Conservation (phyloP, 64 coral and sea anemone species). For the Porites lutea region DNA sequence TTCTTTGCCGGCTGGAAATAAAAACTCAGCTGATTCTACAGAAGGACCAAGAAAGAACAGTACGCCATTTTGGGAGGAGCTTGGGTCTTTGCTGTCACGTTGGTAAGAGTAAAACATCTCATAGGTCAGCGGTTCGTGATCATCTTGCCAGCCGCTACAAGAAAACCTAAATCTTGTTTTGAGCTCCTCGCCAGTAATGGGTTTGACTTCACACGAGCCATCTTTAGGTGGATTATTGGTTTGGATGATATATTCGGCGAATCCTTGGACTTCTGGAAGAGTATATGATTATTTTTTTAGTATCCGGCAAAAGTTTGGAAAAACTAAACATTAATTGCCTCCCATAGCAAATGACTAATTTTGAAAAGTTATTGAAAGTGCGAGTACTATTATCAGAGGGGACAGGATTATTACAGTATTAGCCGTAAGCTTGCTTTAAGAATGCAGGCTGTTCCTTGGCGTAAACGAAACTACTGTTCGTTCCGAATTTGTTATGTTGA, state of each 20-base stretch:
- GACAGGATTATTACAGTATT: too few relatives aligned
- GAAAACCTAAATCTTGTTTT: conserved; percentile 73
- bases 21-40: background rate
- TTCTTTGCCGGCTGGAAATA: conserved; percentile 67
- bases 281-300: background rate
- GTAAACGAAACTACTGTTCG: too few relatives aligned
- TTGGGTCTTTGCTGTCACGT: background rate
- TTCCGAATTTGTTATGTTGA: too few relatives aligned
- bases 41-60: conserved; percentile 56
- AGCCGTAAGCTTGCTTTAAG: too few relatives aligned
- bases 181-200: conserved; percentile 50
- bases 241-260: conserved; percentile 57
- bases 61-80: background rate
- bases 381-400: too few relatives aligned
- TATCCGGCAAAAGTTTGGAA: too few relatives aligned
- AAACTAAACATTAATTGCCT: too few relatives aligned
- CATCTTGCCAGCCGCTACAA: conserved; percentile 82
- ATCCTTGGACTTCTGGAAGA: conserved; percentile 55
- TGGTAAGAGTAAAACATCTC: conserved; percentile 56
- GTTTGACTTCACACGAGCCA: conserved; percentile 72
- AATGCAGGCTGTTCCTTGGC: too few relatives aligned
- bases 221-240: conserved; percentile 79
- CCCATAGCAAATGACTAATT: too few relatives aligned
- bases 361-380: too few relatives aligned
- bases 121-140: conserved; percentile 79